A percentile compares a stretch with the other conserved stretches of the same genome.
Conservation (phyloP, 2,113 vertebrate genomes). For the Myotis davidii region DNA sequence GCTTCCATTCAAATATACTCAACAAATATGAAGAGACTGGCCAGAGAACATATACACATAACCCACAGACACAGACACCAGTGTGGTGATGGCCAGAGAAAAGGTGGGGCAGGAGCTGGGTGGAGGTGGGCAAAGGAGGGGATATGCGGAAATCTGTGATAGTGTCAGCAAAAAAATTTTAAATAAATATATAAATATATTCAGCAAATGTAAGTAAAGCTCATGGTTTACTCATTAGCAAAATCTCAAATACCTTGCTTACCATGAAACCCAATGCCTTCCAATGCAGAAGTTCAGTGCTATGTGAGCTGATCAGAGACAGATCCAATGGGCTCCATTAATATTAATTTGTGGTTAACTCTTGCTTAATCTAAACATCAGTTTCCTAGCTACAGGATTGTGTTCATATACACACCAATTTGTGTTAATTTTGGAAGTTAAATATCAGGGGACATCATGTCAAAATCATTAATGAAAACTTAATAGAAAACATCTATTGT, state of each 20-base stretch:
- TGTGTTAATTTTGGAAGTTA: conserved; percentile 71
- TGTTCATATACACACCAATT: conserved; percentile 68
- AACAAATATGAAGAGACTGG: neutral
- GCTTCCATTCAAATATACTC: neutral
- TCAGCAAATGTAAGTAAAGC: conserved; percentile 44
- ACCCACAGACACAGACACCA: neutral
- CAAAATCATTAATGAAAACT: conserved; percentile 66
- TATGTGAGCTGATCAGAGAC: neutral
- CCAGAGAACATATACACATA: neutral
- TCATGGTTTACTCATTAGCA: conserved; percentile 55
- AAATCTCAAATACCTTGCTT: conserved; percentile 40
- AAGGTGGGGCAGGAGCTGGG: no score
- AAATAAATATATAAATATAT: neutral
- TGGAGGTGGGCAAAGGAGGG: neutral
- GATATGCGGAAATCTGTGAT: neutral
- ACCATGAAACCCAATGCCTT: neutral
- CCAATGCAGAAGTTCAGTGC: neutral
- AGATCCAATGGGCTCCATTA: conserved; percentile 40
- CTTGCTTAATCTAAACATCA: conserved; percentile 61
- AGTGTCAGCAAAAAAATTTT: neutral
- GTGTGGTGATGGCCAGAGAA: neutral
- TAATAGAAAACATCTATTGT: conserved; percentile 59
- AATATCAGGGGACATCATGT: conserved; percentile 67
- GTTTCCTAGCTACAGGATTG: conserved; percentile 50
- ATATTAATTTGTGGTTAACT: conserved; percentile 69